Base-by-base conservation (phyloP, 2,797 vertebrate species). In the Microctenopoma lineatum region DNA sequence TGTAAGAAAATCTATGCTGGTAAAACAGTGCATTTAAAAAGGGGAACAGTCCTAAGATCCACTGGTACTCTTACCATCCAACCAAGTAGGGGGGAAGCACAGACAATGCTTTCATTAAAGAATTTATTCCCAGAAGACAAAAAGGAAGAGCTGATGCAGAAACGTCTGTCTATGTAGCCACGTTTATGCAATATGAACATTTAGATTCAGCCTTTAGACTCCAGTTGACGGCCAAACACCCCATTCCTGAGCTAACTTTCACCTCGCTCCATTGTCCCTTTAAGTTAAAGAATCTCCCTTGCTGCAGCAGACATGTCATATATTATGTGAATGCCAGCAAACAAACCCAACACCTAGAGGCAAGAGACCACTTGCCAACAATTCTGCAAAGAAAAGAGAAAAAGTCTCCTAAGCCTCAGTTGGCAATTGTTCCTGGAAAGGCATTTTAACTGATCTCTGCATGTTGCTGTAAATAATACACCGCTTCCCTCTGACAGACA, bases 401-500 rank as follows among this genome's bases (percentile, higher is more conserved):
- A 12, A 32, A 53, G 42, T 52, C 11, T n/a, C 18, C 14, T 12
- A 71, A 42, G 54, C 50, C 25, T 57, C 32, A 61, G 39, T 59
- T 50, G 50, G 68, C 45, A 55, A 54, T 65, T 48, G 25, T 64
- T 63, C 47, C 32, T 71, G 42, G 54, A 65, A 48, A 76, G 48
- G 57, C 61, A 52, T 48, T 70, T 79, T 27, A 70, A 73, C 59
- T 67, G 67, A 78, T 70, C 65, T 79, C 59, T 65, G 15, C 60
- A 51, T 72, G 55, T 45, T 48, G n/a, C 42, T 67, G 61, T 79
- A 68, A 83, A 84, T 83, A 77, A 75, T 59, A 59, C 70, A 84
- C 61, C 11, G 34, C 72, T 74, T 83, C 52, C 78, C 62, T 26
- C 54, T 79, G 75, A 80, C 64, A 21, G 79, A 56, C 66, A 76